Base-by-base conservation (phyloP, 1,140 invertebrate species). In the Littorina saxatilis region DNA sequence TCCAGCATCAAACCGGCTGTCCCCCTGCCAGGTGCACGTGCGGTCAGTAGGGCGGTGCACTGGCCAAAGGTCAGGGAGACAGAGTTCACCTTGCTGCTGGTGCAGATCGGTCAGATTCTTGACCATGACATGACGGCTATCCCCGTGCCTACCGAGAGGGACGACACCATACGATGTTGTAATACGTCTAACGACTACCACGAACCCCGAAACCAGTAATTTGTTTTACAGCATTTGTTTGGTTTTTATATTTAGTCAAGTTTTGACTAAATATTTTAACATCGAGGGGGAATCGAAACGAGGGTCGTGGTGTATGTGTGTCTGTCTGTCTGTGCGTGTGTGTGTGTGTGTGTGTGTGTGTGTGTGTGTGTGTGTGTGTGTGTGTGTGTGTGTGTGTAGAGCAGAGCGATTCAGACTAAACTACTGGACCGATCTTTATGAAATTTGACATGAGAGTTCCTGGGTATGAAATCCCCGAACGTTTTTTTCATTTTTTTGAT, bases 81-180 rank as follows among this genome's bases (percentile, higher is more conserved):
- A 3, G 47, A 61, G 15, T 29, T 43, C 39, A 80, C 79, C 17
- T 68, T 81, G 83, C 98, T 99, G 97, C 94, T 98, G 0, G 99
- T 99, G 98, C 98, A 99, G 91, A 99, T 98, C 97, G 98, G 98
- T 1, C 98, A 99, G 90, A 99, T 98, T 93, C 88, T 99, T 4
- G 98, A 99, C 91, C 98, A 99, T 88, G 98, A 99, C 91, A 92
- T 99, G n/a, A 82, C 80, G 11, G 29, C 52, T 1, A 79, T 84
- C 1, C 81, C 83, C 13, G 70, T 75, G n/a, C 68, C 55, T n/a
- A 75, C 82, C 2, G 82, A 78, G 66, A 0, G 15, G 13, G 73
- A 81, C 43, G 52, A 73, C 0, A 72, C 52, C 23, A 75, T 82
- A 55, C 50, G 70, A 35, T 82, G 75, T 70, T 82, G 75, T 73